Evolutionary conservation across 2,888 invertebrate genomes (phyloP).

Genomic region (Drosophila emarginata): DNA sequence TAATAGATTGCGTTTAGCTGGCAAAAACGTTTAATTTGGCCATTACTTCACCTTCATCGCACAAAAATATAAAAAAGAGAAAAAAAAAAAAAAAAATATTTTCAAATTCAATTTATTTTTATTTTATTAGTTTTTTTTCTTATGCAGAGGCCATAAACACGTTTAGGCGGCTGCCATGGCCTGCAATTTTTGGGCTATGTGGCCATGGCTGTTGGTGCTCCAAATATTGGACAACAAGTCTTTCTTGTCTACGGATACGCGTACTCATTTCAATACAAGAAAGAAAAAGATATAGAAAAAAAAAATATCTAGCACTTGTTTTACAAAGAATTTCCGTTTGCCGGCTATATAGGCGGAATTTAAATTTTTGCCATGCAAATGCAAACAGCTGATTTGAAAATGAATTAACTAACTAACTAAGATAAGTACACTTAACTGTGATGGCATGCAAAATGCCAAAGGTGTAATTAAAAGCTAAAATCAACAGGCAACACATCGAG

Average conservation of each 20-base stretch:
- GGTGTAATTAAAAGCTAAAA: constrained; percentile 72
- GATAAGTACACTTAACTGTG: background rate
- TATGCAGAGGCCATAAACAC: constrained; percentile 67
- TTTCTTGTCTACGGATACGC: constrained; percentile 59
- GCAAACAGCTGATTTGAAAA: constrained; percentile 14
- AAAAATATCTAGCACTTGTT: constrained; percentile 28
- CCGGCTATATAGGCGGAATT: background rate
- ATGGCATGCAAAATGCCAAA: constrained; percentile 68
- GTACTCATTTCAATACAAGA: background rate
- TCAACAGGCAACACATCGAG: constrained; percentile 45
- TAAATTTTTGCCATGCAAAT: constrained; percentile 20
- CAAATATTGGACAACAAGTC: constrained; percentile 61
- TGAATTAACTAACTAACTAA: background rate
- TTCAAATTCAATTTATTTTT: constrained; percentile 63
- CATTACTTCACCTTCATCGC: background rate
- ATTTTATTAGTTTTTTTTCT: constrained; percentile 47
- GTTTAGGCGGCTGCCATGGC: constrained; percentile 71
- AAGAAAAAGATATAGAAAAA: background rate
- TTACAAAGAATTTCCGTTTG: constrained; percentile 45
- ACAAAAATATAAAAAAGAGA: background rate
- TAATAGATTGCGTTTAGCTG: background rate
- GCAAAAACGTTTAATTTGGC: constrained; percentile 1
- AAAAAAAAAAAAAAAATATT: constrained; percentile 21
- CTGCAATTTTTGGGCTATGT: constrained; percentile 59
- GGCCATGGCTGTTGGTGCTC: constrained; percentile 72